Base-by-base conservation (phyloP, 2,888 invertebrate species). In the Acholoe squamosa region DNA sequence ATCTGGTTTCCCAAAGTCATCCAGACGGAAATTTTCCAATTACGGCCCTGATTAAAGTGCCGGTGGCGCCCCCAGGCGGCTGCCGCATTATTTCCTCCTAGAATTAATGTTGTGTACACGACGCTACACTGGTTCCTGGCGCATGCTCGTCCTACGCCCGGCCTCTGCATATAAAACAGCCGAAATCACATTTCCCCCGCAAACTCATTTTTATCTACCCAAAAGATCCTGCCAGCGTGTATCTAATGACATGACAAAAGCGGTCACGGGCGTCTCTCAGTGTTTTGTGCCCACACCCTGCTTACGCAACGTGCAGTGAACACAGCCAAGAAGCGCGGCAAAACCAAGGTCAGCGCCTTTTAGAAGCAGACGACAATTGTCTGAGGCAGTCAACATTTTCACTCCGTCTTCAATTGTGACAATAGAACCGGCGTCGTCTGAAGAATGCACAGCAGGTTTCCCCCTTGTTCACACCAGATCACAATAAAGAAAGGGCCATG, bases 11-110 rank as follows among this genome's bases (percentile, higher is more conserved):
- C 43, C 54, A 56, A 28, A 56, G 52, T 54, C 86, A 86, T 22
- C 54, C 54, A 86, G 19, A n/a, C 54, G 86, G 86, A 86, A 86
- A n/a, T 56, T 86, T 86, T 86, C 54, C 86, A 86, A 86, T 86
- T 86, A 86, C 54, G 22, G 52, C n/a, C 12, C 14, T 86, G 56
- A 86, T 86, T 86, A 86, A 86, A 86, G 86, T 86, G 12, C n/a
- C 52, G 54, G 22, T n/a, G 84, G 14, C 31, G 28, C 54, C 86
- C 86, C 19, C 25, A 52, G 86, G 86, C 86, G 52, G 19, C 84
- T 16, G 25, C 52, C 22, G 25, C 86, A 86, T 86, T 54, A 86
- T 86, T 86, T 86, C 86, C 86, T 84, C 33, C 54, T 14, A 54
- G 86, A 54, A 86, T 86, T 54, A 86, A 54, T 86, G 86, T 28